Evolutionary conservation across 2,888 invertebrate genomes (phyloP).

Genomic region (Ischnura elegans): DNA sequence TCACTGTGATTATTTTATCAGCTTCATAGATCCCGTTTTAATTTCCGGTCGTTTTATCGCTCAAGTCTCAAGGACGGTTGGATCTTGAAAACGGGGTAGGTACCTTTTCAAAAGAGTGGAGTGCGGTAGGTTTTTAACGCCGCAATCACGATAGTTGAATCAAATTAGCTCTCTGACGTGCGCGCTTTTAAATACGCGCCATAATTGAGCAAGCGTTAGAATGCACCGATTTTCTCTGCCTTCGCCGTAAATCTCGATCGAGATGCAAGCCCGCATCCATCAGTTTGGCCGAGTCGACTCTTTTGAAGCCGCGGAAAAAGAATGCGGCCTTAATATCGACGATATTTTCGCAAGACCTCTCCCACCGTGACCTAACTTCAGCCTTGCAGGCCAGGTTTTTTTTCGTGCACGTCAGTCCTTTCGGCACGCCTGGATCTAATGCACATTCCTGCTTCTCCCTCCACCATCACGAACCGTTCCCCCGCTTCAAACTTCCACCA

Average conservation of each 20-base stretch:
- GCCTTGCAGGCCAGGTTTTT: not conserved
- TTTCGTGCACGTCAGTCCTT: not conserved
- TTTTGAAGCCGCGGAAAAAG: not conserved
- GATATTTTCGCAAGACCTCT: slow-evolving; percentile 26
- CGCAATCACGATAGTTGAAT: not conserved
- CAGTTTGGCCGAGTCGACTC: not conserved
- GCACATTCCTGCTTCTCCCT: not conserved
- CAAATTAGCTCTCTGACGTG: not conserved
- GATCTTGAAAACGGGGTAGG: not conserved
- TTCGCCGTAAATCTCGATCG: slow-evolving; percentile 13
- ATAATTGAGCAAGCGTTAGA: not conserved
- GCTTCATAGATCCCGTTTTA: not conserved
- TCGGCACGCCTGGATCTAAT: not conserved
- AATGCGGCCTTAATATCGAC: not conserved
- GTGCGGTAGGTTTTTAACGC: not conserved
- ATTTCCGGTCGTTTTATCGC: not conserved
- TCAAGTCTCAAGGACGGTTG: not conserved
- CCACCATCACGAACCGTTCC: not conserved
- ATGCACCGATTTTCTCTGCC: not conserved
- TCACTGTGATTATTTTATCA: not conserved
- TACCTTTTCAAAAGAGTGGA: not conserved
- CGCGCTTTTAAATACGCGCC: not conserved
- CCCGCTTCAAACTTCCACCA: not conserved
- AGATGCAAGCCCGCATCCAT: not conserved
- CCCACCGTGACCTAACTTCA: not conserved